Base-by-base conservation (phyloP, 2,113 vertebrate genomes). In the Microtus pennsylvanicus region DNA sequence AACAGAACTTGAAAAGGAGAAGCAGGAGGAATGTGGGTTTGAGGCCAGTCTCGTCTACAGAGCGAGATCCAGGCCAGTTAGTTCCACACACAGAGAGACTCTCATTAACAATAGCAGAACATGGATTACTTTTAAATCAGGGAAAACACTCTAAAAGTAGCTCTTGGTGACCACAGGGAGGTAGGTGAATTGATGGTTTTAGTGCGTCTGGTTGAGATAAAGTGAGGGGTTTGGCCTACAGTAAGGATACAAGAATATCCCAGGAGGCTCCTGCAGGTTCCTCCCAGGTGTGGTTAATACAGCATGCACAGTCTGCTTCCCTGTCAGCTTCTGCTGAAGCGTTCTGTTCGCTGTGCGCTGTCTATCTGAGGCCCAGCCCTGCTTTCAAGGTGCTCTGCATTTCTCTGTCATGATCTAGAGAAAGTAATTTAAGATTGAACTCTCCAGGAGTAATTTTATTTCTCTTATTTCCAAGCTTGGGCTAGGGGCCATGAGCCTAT, bases 181-280 rank as follows among this genome's bases (percentile, higher is more conserved):
- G 63, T 80, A 81, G 87, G 82, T 74, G 89, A 89, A 95, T 35
- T 14, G 61, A 82, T 89, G 74, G 80, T 38, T 63, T 74, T 61
- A 65, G 70, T 65, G 58, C 38, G 16, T 45, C 58, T 26, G 35
- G 16, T 58, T 50, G 77, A 89, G 82, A 45, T 17, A 30, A 58
- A 38, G 38, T 8, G 45, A 61, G 50, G 24, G 28, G 17, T 63
- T 61, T 70, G 61, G 16, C 89, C 95, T 63, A 30, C 58, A 10
- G 1, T 14, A 28, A 85, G 35, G 81, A 1, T 70, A 1, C 5
- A 4, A 45, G 88, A 55, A 17, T 33, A 8, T 50, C 47, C 58
- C 16, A 22, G 69, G 45, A 65, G 9, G 30, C 35, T 45, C 24
- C 13, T 17, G n/a, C 5, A 45, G 19, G 22, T n/a, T 42, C 7